A percentile compares a stretch with the other conserved stretches of the same genome.
phyloP scores from a whole-genome alignment of 2,888 invertebrate species.

The Sminthurides aquaticus region DNA sequence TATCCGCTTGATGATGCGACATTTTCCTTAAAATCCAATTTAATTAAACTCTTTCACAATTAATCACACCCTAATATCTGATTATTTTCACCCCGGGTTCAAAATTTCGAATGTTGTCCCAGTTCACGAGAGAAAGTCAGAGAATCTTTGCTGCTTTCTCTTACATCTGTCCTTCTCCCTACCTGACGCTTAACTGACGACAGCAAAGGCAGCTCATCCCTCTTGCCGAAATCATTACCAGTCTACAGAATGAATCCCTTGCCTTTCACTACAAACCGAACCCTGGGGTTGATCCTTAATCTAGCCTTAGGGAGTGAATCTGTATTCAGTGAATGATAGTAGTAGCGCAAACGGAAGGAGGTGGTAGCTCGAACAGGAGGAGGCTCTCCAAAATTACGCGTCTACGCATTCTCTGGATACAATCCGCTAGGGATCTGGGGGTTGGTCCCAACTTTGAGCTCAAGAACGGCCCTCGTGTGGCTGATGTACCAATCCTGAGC shows the following conservation, averaged over 20 bases:
- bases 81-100: no score
- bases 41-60: neutral
- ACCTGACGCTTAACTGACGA: no score
- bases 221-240: no score
- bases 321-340: no score
- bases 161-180: no score
- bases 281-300: no score
- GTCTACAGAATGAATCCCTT: no score
- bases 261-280: no score
- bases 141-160: neutral
- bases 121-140: no score
- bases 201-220: neutral
- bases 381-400: neutral
- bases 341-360: neutral
- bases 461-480: neutral
- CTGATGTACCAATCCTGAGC: neutral
- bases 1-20: neutral
- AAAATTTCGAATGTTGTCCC: no score
- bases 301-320: no score
- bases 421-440: neutral
- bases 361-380: neutral
- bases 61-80: no score
- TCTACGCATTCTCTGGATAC: neutral
- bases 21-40: neutral
- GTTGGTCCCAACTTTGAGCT: neutral